Base-by-base conservation (phyloP, 23 tunicate species). In the Halocynthia aurantium region DNA sequence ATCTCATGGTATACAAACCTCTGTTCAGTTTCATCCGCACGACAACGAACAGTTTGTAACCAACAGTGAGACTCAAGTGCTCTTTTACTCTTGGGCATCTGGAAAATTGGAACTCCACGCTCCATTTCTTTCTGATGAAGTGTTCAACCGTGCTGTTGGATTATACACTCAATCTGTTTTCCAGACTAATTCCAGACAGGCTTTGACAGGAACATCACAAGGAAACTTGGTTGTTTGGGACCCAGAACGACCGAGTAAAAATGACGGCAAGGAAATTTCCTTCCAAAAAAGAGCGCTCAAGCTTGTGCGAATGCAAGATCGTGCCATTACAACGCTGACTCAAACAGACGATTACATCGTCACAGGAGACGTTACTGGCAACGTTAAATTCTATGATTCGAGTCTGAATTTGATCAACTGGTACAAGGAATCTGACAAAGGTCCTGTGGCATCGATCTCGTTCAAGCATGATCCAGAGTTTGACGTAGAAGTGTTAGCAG, bases 211-310 rank as follows among this genome's bases (percentile, higher is more conserved):
- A n/a, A 92, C 98, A 55, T 86, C 88, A 8, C 81, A 72, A 13
- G 98, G 98, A 9, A 86, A 92, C 73, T 69, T 92, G 60, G 98
- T 81, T 10, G 98, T 92, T 52, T 92, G 98, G 98, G 78, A 82
- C 60, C 98, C 98, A 17, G 85, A 78, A 51, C 67, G 91, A 50
- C 67, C 90, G 11, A 70, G 64, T 58, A 67, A 55, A 55, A 84
- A 80, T 10, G 74, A 7, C 11, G 85, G 81, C 49, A 18, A 50
- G 18, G 78, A 74, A 13, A 74, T 21, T 13, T 52, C 72, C n/a
- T 31, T 65, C 53, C 63, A 77, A 5, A 75, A 81, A 22, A 87
- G 98, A 51, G 88, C 86, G 8, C 67, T 86, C 6, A 92, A 92
- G 52, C 71, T 92, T 56, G 88, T 92, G 20, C 79, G 92, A 19